Evolutionary conservation across 2,888 invertebrate genomes (phyloP).

Genomic region (Trissonchulus sp.): DNA sequence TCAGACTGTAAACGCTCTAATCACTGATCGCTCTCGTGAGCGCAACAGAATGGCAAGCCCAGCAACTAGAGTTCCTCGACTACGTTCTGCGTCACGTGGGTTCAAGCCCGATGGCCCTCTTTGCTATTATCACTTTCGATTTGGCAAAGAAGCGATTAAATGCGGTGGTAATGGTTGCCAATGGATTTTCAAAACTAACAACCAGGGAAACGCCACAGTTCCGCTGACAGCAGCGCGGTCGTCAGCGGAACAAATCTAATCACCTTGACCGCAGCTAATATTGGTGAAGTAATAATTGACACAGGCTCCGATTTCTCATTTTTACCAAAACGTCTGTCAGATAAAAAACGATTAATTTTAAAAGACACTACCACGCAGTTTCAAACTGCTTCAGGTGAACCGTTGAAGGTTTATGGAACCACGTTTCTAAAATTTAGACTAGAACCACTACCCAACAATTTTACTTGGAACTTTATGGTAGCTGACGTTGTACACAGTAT

Average conservation of each 20-base stretch:
- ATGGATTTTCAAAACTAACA: background rate
- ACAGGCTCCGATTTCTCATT: background rate
- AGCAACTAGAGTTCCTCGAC: background rate
- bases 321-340: background rate
- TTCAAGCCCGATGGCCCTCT: background rate
- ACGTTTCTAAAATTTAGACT: background rate
- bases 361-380: background rate
- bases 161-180: background rate
- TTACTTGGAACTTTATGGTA: constrained; percentile 8
- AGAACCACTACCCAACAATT: background rate
- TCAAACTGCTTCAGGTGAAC: background rate
- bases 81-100: background rate
- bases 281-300: background rate
- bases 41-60: background rate
- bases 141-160: background rate
- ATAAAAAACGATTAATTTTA: background rate
- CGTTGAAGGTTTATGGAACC: background rate
- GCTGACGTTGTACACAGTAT: constrained; percentile 4
- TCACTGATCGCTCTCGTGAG: background rate
- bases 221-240: background rate
- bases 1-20: background rate
- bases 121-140: background rate
- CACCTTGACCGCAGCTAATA: background rate
- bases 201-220: background rate
- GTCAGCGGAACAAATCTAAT: background rate